Evolutionary conservation across 1,140 invertebrate genomes (phyloP), one percentile per base, ranked within the genome.

Genomic region (Drosophila lini): DNA sequence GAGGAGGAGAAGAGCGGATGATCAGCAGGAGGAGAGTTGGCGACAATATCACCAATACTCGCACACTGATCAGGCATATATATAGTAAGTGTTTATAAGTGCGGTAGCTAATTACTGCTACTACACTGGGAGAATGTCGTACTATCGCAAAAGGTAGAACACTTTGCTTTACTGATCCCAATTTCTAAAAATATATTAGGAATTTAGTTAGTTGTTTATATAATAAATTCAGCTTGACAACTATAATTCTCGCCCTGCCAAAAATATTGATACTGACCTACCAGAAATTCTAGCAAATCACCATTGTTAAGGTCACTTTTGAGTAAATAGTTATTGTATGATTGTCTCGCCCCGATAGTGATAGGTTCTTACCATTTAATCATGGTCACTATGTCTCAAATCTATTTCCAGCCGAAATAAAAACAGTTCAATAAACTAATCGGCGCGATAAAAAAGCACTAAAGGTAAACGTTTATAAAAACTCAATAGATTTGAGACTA

Each of bases 41-140:
- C 47, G 73, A 60, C 62, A 59, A 76, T 48, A 76, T 67, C 60
- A 67, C 74, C 19, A 28, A 73, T 40, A 74, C 58, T 64, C 34
- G 15, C 25, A 48, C 42, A 25, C 28, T 52, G 65, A 65, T 65
- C 57, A 44, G 32, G 28, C 52, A 64, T 31, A 57, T 31, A 52
- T 28, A 59, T 16, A 22, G 22, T 22, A 53, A 34, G 32, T 15
- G 15, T 42, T 38, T 38, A 57, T 42, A 63, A 32, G 56, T 48
- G 36, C 60, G 60, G 34, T 67, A 48, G 38, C 38, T 52, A 69
- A 69, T 65, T 65, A 69, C 22, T 41, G 60, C 4, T 38, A 44
- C 38, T 69, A 69, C 65, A 69, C 65, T 69, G 65, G 41, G 47
- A 65, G 22, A 67, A 64, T 28, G 28, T 5, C 45, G 25, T 8